A percentile compares a stretch with the other conserved stretches of the same genome.
phyloP scores from a whole-genome alignment of 2,888 invertebrate species.

The Leptura quadrifasciata region DNA sequence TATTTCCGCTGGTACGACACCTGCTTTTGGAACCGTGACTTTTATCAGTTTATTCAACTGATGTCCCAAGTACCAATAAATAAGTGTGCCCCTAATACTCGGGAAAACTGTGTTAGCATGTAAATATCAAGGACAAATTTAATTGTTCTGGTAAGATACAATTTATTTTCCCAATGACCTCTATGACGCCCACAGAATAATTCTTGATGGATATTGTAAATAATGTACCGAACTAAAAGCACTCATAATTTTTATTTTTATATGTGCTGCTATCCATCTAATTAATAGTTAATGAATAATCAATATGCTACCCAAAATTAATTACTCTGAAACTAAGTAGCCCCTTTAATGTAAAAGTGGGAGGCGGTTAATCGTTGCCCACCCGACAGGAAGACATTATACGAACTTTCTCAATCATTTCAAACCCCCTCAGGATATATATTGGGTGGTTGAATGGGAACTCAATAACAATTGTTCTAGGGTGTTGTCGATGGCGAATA shows the following conservation, averaged over 20 bases:
- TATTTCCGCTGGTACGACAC: too few species aligned
- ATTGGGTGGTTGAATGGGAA: neutral
- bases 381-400: constrained; percentile 1
- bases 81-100: too few species aligned
- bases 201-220: too few species aligned
- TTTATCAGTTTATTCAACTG: too few species aligned
- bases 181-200: too few species aligned
- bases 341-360: neutral
- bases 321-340: constrained; percentile 1
- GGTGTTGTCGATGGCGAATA: neutral
- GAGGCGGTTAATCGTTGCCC: constrained; percentile 8
- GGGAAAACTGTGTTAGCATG: too few species aligned
- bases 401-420: constrained; percentile 13
- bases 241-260: neutral
- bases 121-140: too few species aligned
- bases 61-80: too few species aligned
- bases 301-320: neutral
- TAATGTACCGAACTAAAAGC: too few species aligned
- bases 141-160: too few species aligned
- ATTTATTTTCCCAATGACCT: too few species aligned
- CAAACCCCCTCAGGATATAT: neutral
- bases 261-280: neutral
- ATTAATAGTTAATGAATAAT: neutral
- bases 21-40: too few species aligned
- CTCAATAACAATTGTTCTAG: neutral